Evolutionary conservation across 2,113 vertebrate species (phyloP), one percentile per base, ranked within the genome.

Genomic region (Perognathus longimembris): DNA sequence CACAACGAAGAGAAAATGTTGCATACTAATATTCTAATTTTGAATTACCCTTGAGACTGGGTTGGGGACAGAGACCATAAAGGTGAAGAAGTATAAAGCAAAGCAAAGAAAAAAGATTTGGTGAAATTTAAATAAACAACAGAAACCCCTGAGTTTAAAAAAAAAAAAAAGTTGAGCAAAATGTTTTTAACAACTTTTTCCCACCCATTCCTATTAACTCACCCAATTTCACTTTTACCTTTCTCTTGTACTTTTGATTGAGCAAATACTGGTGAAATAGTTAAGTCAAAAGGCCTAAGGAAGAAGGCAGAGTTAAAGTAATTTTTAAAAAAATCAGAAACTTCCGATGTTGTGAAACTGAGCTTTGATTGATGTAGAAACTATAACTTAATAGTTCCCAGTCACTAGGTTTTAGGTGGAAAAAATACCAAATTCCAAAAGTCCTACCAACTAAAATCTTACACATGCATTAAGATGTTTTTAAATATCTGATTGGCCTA

Each of bases 21-120:
- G 85, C 24, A 42, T 71, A 94, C 89, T 74, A 75, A 90, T 42
- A 89, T 83, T 93, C 67, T 54, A 78, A 32, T 40, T 93, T 21
- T 82, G 89, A 94, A 93, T 79, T 5, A 21, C 74, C 74, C 70
- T 21, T 45, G 14, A 69, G 75, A 90, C 30, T 54, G 30, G 30
- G 50, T 17, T 2, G 38, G 32, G n/a, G 36, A 57, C 32, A 17
- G 63, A 87, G 54, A 91, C 0, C 66, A 61, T 77, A 92, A 17
- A 85, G 54, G 11, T 17, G 79, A 61, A 0, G 45, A 17, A 90
- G 61, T 1, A 5, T 54, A 66, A 85, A 22, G 26, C 42, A 91
- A 91, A 79, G 38, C 77, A 78, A 75, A 80, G 24, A 93, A 82
- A 15, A 85, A 0, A 54, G 59, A 84, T 36, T 89, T 66, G 75